These are phyloP conservation scores for Halcyon badia DNA, from an alignment of 2,797 vertebrate genomes.

Conservation along the genomic window DNA sequence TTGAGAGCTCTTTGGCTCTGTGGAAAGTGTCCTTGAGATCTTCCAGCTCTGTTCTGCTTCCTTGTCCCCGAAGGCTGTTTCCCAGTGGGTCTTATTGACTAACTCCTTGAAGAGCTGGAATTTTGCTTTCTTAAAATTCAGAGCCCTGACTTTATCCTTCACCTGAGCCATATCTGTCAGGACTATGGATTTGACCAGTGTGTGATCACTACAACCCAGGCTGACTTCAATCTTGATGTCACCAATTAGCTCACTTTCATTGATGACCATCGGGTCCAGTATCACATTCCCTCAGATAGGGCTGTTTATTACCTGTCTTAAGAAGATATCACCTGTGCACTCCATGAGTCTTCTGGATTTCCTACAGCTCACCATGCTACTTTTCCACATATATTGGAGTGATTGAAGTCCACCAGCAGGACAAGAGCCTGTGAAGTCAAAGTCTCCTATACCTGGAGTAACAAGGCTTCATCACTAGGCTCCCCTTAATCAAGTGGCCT, in stretches of 20 bases:
- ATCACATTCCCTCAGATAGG: no score
- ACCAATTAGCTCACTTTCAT: neutral
- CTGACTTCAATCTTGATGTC: neutral
- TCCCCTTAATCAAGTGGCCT: neutral
- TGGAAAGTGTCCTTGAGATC: neutral
- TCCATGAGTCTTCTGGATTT: neutral
- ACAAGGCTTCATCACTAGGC: neutral
- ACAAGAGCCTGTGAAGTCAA: rapidly evolving
- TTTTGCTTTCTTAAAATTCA: neutral
- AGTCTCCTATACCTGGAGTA: neutral
- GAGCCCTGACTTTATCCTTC: neutral
- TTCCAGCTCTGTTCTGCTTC: neutral
- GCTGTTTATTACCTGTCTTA: neutral
- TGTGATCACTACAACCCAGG: neutral
- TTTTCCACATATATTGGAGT: neutral
- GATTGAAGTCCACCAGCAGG: neutral
- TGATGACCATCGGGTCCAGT: neutral
- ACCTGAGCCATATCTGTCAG: neutral
- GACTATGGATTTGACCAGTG: neutral
- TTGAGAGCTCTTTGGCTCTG: no score
- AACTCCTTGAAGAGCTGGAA: neutral
- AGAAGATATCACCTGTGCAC: neutral
- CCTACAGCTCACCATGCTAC: rapidly evolving
- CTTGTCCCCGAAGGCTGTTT: neutral
- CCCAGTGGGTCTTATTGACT: neutral